These are phyloP conservation scores for Eupithecia vulgata DNA, from an alignment of 2,888 invertebrate species.

Conservation along the genomic window DNA sequence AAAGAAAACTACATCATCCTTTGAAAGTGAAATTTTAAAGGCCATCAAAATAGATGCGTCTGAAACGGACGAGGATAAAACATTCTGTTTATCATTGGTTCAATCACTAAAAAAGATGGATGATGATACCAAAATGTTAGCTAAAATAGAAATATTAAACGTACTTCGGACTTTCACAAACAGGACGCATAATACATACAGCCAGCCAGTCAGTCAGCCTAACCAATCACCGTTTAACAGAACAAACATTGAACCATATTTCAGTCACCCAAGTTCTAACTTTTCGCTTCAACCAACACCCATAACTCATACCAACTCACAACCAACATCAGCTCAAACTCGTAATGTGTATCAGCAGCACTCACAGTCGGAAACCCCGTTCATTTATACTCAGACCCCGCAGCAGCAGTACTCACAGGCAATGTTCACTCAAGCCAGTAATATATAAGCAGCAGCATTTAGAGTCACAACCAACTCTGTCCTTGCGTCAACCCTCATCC, in stretches of 20 bases:
- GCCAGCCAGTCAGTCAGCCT: conserved; percentile 13
- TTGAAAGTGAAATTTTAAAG: conserved; percentile 26
- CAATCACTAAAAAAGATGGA: no score
- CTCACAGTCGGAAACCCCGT: conserved; percentile 17
- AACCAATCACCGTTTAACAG: conserved; percentile 29
- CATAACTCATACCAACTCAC: no score
- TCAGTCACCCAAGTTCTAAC: conserved; percentile 24
- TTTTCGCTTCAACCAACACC: conserved; percentile 18
- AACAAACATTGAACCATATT: conserved; percentile 29
- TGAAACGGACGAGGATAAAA: conserved; percentile 34
- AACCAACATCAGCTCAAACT: no score
- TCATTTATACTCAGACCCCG: conserved; percentile 26
- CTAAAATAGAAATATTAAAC: no score
- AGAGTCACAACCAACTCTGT: no score
- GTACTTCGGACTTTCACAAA: conserved; percentile 35
- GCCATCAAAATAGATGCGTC: neutral
- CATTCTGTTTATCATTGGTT: conserved; percentile 37
- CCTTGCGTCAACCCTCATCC: no score
- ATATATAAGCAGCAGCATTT: no score
- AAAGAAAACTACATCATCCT: no score
- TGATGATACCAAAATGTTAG: no score
- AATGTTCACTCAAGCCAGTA: no score
- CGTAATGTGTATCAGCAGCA: no score
- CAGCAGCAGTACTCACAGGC: conserved; percentile 24
- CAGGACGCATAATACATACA: conserved; percentile 15